Evolutionary conservation across 2,113 vertebrate species (phyloP), one percentile per base, ranked within the genome.

Genomic region (Lagopus muta): DNA sequence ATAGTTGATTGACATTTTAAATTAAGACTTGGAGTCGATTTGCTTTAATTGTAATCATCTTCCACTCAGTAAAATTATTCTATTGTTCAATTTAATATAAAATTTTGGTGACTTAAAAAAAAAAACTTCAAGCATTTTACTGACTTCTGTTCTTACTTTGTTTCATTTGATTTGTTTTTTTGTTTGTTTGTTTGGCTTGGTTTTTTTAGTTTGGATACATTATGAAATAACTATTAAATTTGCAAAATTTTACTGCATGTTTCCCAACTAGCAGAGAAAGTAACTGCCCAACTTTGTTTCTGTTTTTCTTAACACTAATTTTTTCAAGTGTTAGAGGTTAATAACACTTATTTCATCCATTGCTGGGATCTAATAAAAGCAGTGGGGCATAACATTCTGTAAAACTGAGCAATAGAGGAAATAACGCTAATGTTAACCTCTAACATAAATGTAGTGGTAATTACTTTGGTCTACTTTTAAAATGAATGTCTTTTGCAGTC

Each of bases 301-400:
- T 52, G 48, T 72, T 97, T 96, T 96, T 85, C 91, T 95, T 77
- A 83, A 93, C 65, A 94, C 91, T 95, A 96, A 97, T 96, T 97
- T 97, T 92, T 97, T 95, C 96, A 97, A 96, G 97, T 95, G 96
- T 96, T 97, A 97, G 94, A 97, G 96, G 96, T 98, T 97, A 97
- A 97, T 96, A 97, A 97, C 93, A 94, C 95, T 97, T 97, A 97
- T 97, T 98, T 97, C 97, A 97, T 97, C 95, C 96, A 89, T 94
- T 97, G 83, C 95, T 93, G 94, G 94, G 74, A 95, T 97, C 97
- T 97, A 97, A 97, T 98, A 96, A 98, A 98, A 97, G 96, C 96
- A 97, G 92, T 96, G 93, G 86, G 95, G 89, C 96, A 94, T 95
- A 96, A 87, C 95, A 94, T 97, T 97, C 95, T 95, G 93, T 96